Base-by-base conservation (phyloP, 2,797 vertebrate genomes). In the Chelidonichthys spinosus region DNA sequence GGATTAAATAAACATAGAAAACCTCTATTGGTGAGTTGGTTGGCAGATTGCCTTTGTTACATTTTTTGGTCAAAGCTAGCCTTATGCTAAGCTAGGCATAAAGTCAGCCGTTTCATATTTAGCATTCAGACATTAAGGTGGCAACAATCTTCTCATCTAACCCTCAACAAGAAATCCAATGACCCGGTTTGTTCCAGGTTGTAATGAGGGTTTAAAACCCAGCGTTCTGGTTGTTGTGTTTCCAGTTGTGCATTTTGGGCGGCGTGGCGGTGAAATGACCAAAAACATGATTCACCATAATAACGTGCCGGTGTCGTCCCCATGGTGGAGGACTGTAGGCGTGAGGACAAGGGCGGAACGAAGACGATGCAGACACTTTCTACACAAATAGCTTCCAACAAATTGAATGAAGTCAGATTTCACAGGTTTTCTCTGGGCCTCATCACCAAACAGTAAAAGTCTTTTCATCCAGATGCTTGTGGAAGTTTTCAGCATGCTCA, bases 341-440 rank as follows among this genome's bases (percentile, higher is more conserved):
- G 58, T 71, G 65, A 67, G 43, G 77, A 79, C 14, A 65, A 79
- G 62, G 15, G 37, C 33, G 56, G 11, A 70, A 50, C 40, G 56
- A 39, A 58, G 46, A 61, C 25, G 36, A 60, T 59, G 69, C 52
- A 58, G 5, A 7, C 49, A 9, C 49, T 10, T 18, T 10, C 11
- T 0, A 1, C 11, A n/a, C 42, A 25, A 7, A 58, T 6, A 39
- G 49, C 53, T 46, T 25, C 54, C 42, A n/a, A 43, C 25, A 33
- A 14, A 43, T 54, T 13, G 44, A 61, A 61, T 37, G 8, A 61
- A 59, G 39, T 4, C 18, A 53, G 33, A 32, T 44, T 52, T 56
- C 13, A 36, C 8, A 32, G 54, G 44, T 18, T 50, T 49, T 40
- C 36, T 3, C 15, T 0, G 5, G 25, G 56, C 50, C 67, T 14